These are phyloP conservation scores for Drosophila kanekoi DNA, from an alignment of 2,888 invertebrate genomes.

Conservation along the genomic window DNA sequence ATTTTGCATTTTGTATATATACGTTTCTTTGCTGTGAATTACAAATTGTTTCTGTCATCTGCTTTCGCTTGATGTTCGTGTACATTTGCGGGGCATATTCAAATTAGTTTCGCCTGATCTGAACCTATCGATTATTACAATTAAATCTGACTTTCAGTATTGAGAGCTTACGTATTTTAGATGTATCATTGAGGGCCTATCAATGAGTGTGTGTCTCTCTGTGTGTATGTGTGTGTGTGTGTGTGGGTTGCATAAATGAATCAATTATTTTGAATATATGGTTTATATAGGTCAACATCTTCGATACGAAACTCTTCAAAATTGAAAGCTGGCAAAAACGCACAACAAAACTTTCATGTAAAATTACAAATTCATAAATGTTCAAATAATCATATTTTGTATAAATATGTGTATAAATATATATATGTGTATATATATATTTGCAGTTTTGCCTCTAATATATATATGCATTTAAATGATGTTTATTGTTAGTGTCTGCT, in stretches of 20 bases:
- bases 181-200: slow-evolving; percentile 31
- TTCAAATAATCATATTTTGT: slow-evolving; percentile 31
- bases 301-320: slow-evolving; percentile 53
- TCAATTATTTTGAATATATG: slow-evolving; percentile 24
- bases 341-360: slow-evolving; percentile 53
- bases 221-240: slow-evolving; percentile 5
- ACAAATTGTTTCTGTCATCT: slow-evolving; percentile 51
- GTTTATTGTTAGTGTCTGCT: slow-evolving; percentile 33
- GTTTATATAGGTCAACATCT: slow-evolving; percentile 31
- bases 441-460: slow-evolving; percentile 7
- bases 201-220: slow-evolving; percentile 15
- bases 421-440: slow-evolving; percentile 24
- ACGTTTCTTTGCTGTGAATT: slow-evolving; percentile 69
- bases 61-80: slow-evolving; percentile 50
- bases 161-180: slow-evolving; percentile 48
- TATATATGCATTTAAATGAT: slow-evolving; percentile 17
- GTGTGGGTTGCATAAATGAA: slow-evolving; percentile 18
- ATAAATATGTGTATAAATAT: slow-evolving; percentile 35
- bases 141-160: slow-evolving; percentile 38
- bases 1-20: slow-evolving; percentile 51
- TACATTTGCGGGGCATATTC: slow-evolving; percentile 44
- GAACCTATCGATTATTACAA: slow-evolving; percentile 25
- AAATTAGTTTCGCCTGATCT: slow-evolving; percentile 39
- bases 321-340: slow-evolving; percentile 45
- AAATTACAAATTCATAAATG: slow-evolving; percentile 52